These are phyloP conservation scores for Glyphotaelius pellucidus DNA, from an alignment of 2,888 invertebrate species.

Conservation along the genomic window DNA sequence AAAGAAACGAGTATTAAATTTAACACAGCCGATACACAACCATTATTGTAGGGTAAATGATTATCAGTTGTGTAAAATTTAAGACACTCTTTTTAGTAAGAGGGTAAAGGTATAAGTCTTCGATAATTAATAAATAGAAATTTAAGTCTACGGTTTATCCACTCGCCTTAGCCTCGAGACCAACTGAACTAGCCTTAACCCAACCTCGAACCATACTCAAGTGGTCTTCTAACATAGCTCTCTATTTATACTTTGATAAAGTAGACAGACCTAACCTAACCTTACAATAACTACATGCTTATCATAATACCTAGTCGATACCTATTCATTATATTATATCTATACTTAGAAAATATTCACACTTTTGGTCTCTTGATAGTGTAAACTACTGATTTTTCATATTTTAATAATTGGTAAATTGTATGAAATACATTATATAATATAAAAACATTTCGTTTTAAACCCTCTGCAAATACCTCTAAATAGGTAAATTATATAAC, in stretches of 20 bases:
- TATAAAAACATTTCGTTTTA: background rate
- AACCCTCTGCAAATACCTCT: background rate
- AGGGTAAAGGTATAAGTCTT: background rate
- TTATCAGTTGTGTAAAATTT: no score
- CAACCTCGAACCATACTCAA: conserved; percentile 52
- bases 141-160: background rate
- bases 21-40: no score
- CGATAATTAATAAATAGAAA: background rate
- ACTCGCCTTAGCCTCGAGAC: conserved; percentile 65
- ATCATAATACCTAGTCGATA: background rate
- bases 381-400: background rate
- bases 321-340: background rate
- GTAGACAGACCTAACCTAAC: conserved; percentile 2
- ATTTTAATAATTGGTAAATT: background rate
- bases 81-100: no score
- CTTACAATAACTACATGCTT: background rate
- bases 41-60: no score
- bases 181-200: conserved; percentile 60
- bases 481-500: background rate
- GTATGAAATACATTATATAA: no score
- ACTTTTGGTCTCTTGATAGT: background rate
- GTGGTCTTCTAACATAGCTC: conserved; percentile 58
- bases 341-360: background rate
- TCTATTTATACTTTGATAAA: conserved; percentile 27
- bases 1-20: no score